A percentile compares a stretch with the other conserved stretches of the same genome.
phyloP scores from a whole-genome alignment of 2,797 vertebrate species.

The Galaxias olidus region DNA sequence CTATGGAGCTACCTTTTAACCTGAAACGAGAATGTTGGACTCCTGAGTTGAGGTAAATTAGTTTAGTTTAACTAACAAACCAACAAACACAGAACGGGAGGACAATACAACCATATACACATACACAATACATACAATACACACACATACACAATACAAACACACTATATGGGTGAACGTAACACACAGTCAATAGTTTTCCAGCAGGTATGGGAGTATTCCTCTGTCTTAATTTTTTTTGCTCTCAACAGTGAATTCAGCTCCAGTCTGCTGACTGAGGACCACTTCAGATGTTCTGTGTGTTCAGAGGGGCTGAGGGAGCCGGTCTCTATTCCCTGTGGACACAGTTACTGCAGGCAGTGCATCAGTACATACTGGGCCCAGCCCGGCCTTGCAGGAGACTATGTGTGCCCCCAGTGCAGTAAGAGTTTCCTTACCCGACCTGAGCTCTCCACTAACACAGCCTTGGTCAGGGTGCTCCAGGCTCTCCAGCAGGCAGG shows the following conservation, averaged over 20 bases:
- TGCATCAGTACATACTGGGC: slow-evolving; percentile 28
- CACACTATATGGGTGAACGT: too few relatives aligned
- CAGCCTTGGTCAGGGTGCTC: slow-evolving; percentile 20
- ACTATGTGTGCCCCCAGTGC: slow-evolving; percentile 23
- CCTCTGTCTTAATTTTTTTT: too few relatives aligned
- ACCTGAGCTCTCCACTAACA: slow-evolving; percentile 23
- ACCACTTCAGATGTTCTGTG: slow-evolving; percentile 24
- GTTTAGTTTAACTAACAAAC: too few relatives aligned
- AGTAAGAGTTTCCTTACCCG: slow-evolving; percentile 17
- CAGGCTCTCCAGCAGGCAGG: slow-evolving; percentile 17
- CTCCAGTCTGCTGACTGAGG: slow-evolving; percentile 15
- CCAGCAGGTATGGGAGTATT: too few relatives aligned
- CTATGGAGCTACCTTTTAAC: too few relatives aligned
- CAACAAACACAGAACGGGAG: too few relatives aligned
- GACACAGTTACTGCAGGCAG: slow-evolving; percentile 33
- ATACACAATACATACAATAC: too few relatives aligned
- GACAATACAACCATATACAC: too few relatives aligned
- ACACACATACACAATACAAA: too few relatives aligned
- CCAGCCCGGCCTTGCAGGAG: not conserved
- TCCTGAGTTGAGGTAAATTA: too few relatives aligned
- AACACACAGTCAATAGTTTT: too few relatives aligned
- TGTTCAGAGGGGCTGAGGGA: slow-evolving; percentile 28
- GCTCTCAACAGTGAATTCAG: slow-evolving; percentile 7
- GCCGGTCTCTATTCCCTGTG: slow-evolving; percentile 26
- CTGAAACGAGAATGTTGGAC: too few relatives aligned